These are phyloP conservation scores for Melopsittacus undulatus DNA, from an alignment of 2,797 vertebrate species.

Conservation along the genomic window DNA sequence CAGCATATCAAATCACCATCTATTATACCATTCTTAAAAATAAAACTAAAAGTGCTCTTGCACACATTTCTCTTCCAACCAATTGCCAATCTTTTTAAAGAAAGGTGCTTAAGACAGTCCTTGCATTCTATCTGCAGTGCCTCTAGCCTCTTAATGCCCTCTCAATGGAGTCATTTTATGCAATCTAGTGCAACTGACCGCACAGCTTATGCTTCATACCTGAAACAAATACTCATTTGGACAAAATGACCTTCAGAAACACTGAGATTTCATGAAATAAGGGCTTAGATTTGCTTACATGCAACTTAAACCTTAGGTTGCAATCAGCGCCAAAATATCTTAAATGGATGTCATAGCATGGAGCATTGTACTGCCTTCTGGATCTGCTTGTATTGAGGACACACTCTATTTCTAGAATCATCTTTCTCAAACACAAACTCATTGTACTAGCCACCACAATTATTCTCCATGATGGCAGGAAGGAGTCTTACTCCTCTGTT, in stretches of 20 bases:
- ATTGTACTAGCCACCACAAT: background rate
- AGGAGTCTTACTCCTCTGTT: background rate
- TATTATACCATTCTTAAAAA: background rate
- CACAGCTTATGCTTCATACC: background rate
- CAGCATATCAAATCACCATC: background rate
- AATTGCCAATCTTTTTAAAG: background rate
- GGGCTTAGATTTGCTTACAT: background rate
- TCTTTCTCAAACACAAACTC: background rate
- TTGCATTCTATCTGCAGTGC: background rate
- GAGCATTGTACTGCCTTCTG: background rate
- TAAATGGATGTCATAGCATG: background rate
- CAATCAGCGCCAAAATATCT: background rate
- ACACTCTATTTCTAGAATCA: background rate
- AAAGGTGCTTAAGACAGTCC: background rate
- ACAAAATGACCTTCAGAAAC: background rate
- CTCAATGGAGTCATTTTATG: background rate
- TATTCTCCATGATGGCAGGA: background rate
- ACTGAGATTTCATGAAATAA: background rate
- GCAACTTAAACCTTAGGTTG: background rate
- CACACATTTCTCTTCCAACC: background rate
- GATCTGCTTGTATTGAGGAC: background rate
- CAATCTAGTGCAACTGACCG: background rate
- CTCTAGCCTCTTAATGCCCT: background rate
- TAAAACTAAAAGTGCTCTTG: background rate
- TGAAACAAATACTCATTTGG: background rate